A percentile compares a stretch with the other conserved stretches of the same genome.
Evolutionary conservation across 2,888 invertebrate genomes (phyloP).

Genomic region (Sinhomidia bicolor): DNA sequence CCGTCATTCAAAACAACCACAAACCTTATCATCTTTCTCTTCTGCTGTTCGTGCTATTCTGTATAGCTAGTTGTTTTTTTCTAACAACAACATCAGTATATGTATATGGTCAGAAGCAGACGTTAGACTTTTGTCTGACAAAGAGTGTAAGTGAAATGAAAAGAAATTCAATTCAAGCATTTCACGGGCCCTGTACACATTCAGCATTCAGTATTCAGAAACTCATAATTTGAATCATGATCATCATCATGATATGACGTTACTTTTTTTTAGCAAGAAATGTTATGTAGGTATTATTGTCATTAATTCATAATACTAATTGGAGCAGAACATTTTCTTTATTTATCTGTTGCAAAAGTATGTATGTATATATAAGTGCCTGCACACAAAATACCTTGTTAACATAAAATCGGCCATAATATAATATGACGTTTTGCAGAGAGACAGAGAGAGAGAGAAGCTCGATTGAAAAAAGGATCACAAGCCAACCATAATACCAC

Average conservation of each 20-base stretch:
- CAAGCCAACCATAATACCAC: not conserved
- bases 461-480: too few species aligned
- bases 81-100: not conserved
- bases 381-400: not conserved
- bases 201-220: not conserved
- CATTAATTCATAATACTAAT: constrained; percentile 12
- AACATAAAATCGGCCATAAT: not conserved
- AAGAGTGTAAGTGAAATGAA: constrained; percentile 40
- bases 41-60: too few species aligned
- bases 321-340: constrained; percentile 45
- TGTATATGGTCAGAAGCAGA: not conserved
- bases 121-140: not conserved
- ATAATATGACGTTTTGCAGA: too few species aligned
- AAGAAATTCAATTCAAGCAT: not conserved
- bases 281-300: too few species aligned
- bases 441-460: too few species aligned
- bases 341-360: not conserved
- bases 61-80: not conserved
- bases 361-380: too few species aligned
- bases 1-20: not conserved
- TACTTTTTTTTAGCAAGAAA: too few species aligned
- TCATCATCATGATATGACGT: not conserved
- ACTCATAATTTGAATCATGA: not conserved
- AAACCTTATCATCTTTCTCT: not conserved
- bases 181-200: not conserved